A percentile compares a stretch with the other conserved stretches of the same genome.
Evolutionary conservation across 2,797 vertebrate genomes (phyloP).

Genomic region (Acanthurus tractus): DNA sequence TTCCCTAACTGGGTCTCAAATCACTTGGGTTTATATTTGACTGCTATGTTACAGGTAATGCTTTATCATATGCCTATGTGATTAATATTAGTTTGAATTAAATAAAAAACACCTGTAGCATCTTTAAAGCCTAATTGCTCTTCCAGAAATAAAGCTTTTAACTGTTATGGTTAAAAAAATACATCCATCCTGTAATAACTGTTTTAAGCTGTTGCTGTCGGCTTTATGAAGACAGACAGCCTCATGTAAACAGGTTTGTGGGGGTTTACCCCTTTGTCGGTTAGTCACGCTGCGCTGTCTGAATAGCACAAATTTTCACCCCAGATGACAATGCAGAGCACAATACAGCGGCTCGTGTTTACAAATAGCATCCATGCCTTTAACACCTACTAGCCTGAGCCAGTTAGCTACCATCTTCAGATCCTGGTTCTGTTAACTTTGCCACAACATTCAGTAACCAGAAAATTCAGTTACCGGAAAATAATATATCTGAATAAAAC

Average conservation of each 20-base stretch:
- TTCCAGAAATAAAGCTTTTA: no score
- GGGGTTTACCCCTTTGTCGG: slow-evolving; percentile 74
- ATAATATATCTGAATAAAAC: background rate
- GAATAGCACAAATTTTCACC: slow-evolving; percentile 79
- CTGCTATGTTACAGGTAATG: background rate
- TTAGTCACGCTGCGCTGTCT: slow-evolving; percentile 72
- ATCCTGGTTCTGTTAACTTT: slow-evolving; percentile 18
- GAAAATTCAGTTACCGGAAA: background rate
- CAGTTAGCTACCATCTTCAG: slow-evolving; percentile 52
- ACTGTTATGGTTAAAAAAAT: background rate
- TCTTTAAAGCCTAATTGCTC: background rate
- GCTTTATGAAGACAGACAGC: slow-evolving; percentile 72
- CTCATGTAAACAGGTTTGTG: slow-evolving; percentile 78
- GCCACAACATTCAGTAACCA: slow-evolving; percentile 4
- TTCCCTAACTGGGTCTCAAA: background rate
- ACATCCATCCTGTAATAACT: slow-evolving; percentile 11
- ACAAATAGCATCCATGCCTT: slow-evolving; percentile 73
- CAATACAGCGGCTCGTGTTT: slow-evolving; percentile 77
- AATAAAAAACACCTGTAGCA: background rate
- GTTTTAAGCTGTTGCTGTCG: slow-evolving; percentile 50
- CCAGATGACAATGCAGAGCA: slow-evolving; percentile 75
- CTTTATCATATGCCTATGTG: background rate
- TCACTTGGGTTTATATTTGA: background rate
- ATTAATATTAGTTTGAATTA: background rate
- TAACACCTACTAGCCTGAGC: slow-evolving; percentile 51